Evolutionary conservation across 2,797 vertebrate species (phyloP).

Genomic region (Pseudopleuronectes americanus): DNA sequence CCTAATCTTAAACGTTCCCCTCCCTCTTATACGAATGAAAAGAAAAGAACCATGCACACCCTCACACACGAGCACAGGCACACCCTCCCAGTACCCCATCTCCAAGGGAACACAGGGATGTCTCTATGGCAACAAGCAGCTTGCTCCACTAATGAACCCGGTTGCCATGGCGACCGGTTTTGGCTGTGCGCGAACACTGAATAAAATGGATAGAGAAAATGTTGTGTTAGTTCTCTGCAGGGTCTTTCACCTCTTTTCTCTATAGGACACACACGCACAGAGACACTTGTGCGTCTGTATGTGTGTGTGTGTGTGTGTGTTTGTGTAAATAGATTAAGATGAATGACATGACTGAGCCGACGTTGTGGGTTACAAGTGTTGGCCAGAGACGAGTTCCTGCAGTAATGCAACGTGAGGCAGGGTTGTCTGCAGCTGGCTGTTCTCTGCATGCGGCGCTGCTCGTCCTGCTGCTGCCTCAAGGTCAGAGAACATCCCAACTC

Average conservation of each 20-base stretch:
- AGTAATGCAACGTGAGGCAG: constrained; percentile 38
- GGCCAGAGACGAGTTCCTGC: constrained; percentile 9
- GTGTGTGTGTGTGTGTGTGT: constrained; percentile 10
- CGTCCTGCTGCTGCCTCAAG: constrained; percentile 64
- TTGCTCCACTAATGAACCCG: constrained; percentile 85
- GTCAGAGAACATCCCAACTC: constrained; percentile 53
- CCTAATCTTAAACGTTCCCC: constrained; percentile 31
- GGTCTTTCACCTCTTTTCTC: constrained; percentile 29
- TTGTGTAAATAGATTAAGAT: constrained; percentile 35
- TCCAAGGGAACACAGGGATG: constrained; percentile 81
- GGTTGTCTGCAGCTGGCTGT: constrained; percentile 52
- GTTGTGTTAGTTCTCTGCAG: constrained; percentile 62
- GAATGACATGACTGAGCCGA: constrained; percentile 47
- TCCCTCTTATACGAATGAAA: constrained; percentile 17
- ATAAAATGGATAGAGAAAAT: constrained; percentile 65
- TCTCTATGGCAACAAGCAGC: constrained; percentile 87
- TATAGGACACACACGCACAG: constrained; percentile 18
- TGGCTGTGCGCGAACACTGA: constrained; percentile 80
- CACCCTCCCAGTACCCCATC: constrained; percentile 73
- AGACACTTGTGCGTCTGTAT: neutral
- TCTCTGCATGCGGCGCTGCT: constrained; percentile 38
- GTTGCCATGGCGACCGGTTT: constrained; percentile 81
- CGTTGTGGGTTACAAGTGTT: neutral
- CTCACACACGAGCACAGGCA: constrained; percentile 42
- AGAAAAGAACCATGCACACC: neutral